phyloP scores from a whole-genome alignment of 2,888 invertebrate genomes.

The Diaprepes abbreviatus region DNA sequence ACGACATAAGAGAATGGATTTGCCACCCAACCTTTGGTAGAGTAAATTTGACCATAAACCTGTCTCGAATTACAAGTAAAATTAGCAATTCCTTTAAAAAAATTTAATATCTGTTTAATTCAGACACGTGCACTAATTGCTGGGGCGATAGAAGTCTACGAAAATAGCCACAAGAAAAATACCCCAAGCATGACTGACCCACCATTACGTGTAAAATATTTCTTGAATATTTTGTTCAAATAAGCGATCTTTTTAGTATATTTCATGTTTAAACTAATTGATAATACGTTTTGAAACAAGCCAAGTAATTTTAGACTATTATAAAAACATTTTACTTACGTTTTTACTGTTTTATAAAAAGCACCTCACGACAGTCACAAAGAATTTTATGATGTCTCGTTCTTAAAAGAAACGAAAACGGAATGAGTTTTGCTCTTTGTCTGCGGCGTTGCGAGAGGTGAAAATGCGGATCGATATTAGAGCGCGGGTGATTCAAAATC shows the following conservation, averaged over 20 bases:
- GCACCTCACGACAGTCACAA: conserved; percentile 65
- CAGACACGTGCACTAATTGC: neutral
- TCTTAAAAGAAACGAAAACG: conserved; percentile 47
- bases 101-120: neutral
- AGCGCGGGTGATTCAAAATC: conserved; percentile 59
- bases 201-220: conserved; percentile 41
- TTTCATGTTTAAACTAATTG: neutral
- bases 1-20: conserved; percentile 53
- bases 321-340: conserved; percentile 62
- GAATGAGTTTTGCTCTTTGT: conserved; percentile 43
- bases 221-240: neutral
- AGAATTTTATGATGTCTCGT: conserved; percentile 51
- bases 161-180: conserved; percentile 19
- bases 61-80: neutral
- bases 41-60: conserved; percentile 17
- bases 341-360: conserved; percentile 68
- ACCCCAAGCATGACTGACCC: conserved; percentile 38
- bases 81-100: neutral
- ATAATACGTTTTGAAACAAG: neutral
- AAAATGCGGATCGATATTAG: conserved; percentile 59
- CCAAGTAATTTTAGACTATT: conserved; percentile 52
- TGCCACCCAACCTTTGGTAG: conserved; percentile 28
- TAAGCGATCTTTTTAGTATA: neutral
- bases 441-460: conserved; percentile 59
- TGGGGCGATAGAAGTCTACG: neutral